phyloP scores from a whole-genome alignment of 2,797 vertebrate genomes.

The Myiotriccus ornatus region DNA sequence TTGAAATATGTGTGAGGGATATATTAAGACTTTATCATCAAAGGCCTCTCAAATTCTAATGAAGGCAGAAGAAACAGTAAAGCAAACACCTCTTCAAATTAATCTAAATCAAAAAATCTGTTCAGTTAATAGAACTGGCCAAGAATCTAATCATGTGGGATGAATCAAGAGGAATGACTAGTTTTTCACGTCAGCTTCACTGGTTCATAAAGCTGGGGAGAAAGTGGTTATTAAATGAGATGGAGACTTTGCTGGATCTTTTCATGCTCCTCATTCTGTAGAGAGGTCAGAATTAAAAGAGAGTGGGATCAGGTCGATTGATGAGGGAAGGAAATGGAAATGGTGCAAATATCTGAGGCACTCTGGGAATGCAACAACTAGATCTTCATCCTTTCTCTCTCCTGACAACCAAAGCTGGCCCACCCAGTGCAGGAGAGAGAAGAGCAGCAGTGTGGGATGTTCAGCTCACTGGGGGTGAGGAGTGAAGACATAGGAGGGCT shows the following conservation, averaged over 20 bases:
- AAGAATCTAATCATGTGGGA: neutral
- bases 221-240: neutral
- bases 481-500: neutral
- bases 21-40: neutral
- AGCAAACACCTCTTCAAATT: neutral
- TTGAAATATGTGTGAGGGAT: neutral
- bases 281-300: neutral
- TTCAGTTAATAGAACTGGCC: neutral
- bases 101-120: neutral
- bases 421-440: neutral
- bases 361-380: neutral
- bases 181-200: neutral
- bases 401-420: neutral
- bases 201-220: neutral
- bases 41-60: neutral
- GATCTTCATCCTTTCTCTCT: neutral
- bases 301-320: neutral
- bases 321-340: neutral
- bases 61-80: neutral
- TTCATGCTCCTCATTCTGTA: neutral
- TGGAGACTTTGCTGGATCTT: neutral
- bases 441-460: fast-evolving
- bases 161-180: neutral
- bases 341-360: neutral
- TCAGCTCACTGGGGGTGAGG: neutral